A percentile compares a stretch with the other conserved stretches of the same genome.
Conservation (phyloP, 1,140 invertebrate species). For the Nymphalis io region DNA sequence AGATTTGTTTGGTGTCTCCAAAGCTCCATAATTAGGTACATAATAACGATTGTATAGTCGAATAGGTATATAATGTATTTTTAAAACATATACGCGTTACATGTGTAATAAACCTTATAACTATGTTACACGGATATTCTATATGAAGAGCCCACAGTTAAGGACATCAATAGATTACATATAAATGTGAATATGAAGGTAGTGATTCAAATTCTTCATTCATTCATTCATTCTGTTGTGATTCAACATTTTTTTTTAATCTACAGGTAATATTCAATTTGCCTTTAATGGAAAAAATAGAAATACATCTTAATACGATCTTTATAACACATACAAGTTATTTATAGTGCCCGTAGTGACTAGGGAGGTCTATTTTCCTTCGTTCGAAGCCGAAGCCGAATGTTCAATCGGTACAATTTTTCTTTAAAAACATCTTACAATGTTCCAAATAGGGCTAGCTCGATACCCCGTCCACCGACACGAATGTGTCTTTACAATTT, state of each 20-base stretch:
- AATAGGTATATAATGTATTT: background rate
- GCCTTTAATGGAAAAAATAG: slow-evolving; percentile 20
- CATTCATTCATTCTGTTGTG: too few species aligned
- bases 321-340: slow-evolving; percentile 32
- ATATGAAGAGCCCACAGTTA: slow-evolving; percentile 47
- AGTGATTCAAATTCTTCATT: too few species aligned
- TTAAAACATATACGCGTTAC: background rate
- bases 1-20: slow-evolving; percentile 69
- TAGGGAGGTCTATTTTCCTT: too few species aligned
- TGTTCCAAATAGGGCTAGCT: too few species aligned
- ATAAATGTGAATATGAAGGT: slow-evolving; percentile 31
- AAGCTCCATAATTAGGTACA: slow-evolving; percentile 34
- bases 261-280: slow-evolving; percentile 33
- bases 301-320: slow-evolving; percentile 36
- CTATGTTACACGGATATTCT: background rate
- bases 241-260: slow-evolving; percentile 29
- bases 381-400: too few species aligned
- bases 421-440: too few species aligned
- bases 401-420: too few species aligned
- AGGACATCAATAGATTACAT: slow-evolving; percentile 33
- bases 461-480: too few species aligned
- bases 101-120: background rate
- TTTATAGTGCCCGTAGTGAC: background rate
- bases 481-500: too few species aligned
- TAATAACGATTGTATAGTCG: slow-evolving; percentile 15